phyloP scores from a whole-genome alignment of 2,797 vertebrate species.

The Thalassophryne amazonica region DNA sequence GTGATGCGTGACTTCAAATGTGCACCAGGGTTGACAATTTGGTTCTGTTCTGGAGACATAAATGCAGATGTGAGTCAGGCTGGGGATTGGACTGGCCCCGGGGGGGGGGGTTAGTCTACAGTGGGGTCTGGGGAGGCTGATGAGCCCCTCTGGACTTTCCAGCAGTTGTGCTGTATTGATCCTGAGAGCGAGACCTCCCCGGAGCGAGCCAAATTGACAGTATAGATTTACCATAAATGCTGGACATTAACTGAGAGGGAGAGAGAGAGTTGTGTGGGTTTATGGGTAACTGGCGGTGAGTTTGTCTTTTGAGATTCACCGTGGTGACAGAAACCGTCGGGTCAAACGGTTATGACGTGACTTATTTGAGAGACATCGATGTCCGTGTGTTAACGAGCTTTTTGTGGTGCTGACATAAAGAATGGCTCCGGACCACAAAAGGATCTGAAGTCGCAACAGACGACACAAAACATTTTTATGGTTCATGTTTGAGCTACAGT shows the following conservation, averaged over 20 bases:
- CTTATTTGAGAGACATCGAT: too few species aligned
- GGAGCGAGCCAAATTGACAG: conserved; percentile 80
- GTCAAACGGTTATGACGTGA: too few species aligned
- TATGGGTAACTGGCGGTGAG: neutral
- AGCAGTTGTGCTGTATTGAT: conserved; percentile 75
- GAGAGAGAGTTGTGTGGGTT: neutral
- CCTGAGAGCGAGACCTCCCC: conserved; percentile 62
- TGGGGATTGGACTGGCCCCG: conserved; percentile 4
- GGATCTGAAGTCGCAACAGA: too few species aligned
- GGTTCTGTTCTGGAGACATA: too few species aligned
- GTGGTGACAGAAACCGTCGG: neutral
- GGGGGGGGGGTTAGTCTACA: neutral
- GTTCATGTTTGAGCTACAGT: too few species aligned
- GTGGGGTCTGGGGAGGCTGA: conserved; percentile 44
- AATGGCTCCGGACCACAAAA: too few species aligned
- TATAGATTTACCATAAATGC: conserved; percentile 84
- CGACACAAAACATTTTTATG: too few species aligned
- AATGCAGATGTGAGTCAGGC: neutral
- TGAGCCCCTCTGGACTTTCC: conserved; percentile 73
- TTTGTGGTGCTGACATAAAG: too few species aligned
- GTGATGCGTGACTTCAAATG: too few species aligned
- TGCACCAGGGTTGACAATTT: too few species aligned
- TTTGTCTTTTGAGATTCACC: too few species aligned
- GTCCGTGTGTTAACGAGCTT: too few species aligned
- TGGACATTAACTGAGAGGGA: conserved; percentile 76